Conservation (phyloP, 1,140 invertebrate species). For the Calliopsis andreniformis region DNA sequence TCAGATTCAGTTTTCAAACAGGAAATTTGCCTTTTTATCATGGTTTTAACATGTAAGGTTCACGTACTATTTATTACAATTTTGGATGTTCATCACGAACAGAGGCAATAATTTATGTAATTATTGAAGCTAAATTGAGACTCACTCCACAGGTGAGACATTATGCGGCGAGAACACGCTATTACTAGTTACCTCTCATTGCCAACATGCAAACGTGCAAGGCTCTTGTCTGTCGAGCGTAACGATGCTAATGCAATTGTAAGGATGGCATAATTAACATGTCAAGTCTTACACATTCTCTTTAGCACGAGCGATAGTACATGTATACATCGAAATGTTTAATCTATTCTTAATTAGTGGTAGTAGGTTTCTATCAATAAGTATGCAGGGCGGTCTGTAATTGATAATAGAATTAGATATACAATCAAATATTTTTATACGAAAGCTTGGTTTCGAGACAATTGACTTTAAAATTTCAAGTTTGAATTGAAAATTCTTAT, state of each 20-base stretch:
- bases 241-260: slow-evolving; percentile 39
- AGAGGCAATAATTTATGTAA: slow-evolving; percentile 7
- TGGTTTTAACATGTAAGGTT: neutral
- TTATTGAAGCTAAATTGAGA: slow-evolving; percentile 16
- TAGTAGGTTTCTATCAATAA: neutral
- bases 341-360: neutral
- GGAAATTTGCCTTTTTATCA: neutral
- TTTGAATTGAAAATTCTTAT: no score
- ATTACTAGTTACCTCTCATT: slow-evolving; percentile 16
- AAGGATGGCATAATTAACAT: slow-evolving; percentile 41
- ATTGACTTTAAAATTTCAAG: no score
- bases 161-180: neutral
- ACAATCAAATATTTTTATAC: no score
- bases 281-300: slow-evolving; percentile 37
- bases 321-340: neutral
- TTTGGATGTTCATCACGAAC: no score
- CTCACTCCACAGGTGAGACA: neutral
- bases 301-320: neutral
- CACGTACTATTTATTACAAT: neutral
- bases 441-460: no score
- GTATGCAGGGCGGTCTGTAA: neutral
- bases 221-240: slow-evolving; percentile 5
- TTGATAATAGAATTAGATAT: no score
- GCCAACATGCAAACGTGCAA: slow-evolving; percentile 20
- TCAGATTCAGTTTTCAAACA: no score